Evolutionary conservation across 2,888 invertebrate species (phyloP).

Genomic region (Drosophila fungiperda): DNA sequence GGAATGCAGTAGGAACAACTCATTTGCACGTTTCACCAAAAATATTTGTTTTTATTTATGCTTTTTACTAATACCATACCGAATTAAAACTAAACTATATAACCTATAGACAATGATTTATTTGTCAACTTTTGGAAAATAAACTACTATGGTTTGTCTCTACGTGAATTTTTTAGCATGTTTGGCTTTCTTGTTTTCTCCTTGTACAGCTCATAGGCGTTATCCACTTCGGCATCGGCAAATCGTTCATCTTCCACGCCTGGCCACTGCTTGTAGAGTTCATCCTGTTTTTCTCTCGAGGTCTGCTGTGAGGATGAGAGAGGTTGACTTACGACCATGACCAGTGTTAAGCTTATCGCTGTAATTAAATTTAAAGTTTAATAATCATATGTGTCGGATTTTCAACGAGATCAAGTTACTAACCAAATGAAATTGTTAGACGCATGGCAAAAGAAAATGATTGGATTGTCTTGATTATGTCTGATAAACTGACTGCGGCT

Average conservation of each 20-base stretch:
- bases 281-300: slow-evolving; percentile 4
- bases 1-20: slow-evolving; percentile 63
- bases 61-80: slow-evolving; percentile 13
- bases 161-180: not conserved
- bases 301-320: not conserved
- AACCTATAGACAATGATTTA: slow-evolving; percentile 2
- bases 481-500: slow-evolving; percentile 52
- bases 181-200: slow-evolving; percentile 12
- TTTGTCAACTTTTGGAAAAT: not conserved
- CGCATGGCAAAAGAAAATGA: slow-evolving; percentile 27
- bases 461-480: slow-evolving; percentile 33
- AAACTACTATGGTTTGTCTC: not conserved
- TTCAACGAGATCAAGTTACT: slow-evolving; percentile 11
- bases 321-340: slow-evolving; percentile 13
- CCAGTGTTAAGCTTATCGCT: slow-evolving; percentile 38
- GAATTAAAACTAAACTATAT: slow-evolving; percentile 6
- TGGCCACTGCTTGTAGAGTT: slow-evolving; percentile 40
- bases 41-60: slow-evolving; percentile 41
- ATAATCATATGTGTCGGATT: not conserved
- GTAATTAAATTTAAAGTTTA: slow-evolving; percentile 14
- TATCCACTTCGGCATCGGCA: slow-evolving; percentile 66
- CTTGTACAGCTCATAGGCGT: slow-evolving; percentile 40
- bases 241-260: slow-evolving; percentile 53
- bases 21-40: slow-evolving; percentile 60
- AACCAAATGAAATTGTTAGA: slow-evolving; percentile 31